These are phyloP conservation scores for Cephalopterus ornatus DNA, from an alignment of 2,113 vertebrate species.

Conservation along the genomic window DNA sequence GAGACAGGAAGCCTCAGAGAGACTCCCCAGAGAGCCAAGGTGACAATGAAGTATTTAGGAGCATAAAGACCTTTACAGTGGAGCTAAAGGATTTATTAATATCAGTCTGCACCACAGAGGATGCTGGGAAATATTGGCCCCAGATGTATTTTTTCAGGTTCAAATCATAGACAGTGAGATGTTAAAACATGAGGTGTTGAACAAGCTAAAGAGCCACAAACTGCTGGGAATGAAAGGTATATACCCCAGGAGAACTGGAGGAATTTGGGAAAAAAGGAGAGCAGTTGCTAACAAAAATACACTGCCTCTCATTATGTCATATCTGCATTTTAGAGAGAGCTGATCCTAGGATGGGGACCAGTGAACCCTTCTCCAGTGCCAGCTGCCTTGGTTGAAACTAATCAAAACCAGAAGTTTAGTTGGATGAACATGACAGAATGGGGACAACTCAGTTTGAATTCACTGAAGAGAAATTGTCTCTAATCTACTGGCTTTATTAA, in stretches of 20 bases:
- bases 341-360: background rate
- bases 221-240: conserved; percentile 35
- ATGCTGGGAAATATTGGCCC: conserved; percentile 27
- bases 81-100: conserved; percentile 18
- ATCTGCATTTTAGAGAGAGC: conserved; percentile 11
- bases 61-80: background rate
- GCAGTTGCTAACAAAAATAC: conserved; percentile 16
- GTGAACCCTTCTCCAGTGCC: background rate
- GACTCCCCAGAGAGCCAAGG: background rate
- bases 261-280: conserved; percentile 29
- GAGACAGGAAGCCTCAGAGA: background rate
- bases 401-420: conserved; percentile 57
- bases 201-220: conserved; percentile 11
- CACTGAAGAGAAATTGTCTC: conserved; percentile 39
- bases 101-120: background rate
- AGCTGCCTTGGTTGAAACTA: conserved; percentile 35
- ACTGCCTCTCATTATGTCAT: background rate
- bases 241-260: background rate
- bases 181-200: conserved; percentile 48
- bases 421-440: conserved; percentile 58
- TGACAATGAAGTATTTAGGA: background rate
- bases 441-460: conserved; percentile 10
- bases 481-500: conserved; percentile 3
- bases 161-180: background rate
- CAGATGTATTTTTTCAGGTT: conserved; percentile 48